A percentile compares a stretch with the other conserved stretches of the same genome.
phyloP scores from a whole-genome alignment of 2,113 vertebrate genomes.

The Caranx melampygus region DNA sequence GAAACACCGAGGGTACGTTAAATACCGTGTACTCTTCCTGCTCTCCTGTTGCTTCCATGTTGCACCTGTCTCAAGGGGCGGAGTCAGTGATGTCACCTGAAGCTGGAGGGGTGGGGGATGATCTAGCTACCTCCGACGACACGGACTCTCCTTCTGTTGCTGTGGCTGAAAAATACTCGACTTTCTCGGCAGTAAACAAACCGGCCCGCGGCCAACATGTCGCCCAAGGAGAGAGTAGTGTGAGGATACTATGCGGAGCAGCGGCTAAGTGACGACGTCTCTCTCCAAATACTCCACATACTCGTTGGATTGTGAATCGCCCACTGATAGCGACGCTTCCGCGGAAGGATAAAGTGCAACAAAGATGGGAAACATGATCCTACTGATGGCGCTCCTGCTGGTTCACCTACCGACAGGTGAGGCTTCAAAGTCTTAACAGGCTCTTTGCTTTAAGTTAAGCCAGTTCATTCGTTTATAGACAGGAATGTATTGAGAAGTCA shows the following conservation, averaged over 20 bases:
- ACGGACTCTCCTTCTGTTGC: not conserved
- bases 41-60: conserved; percentile 6
- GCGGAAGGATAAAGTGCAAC: conserved; percentile 5
- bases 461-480: not conserved
- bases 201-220: not conserved
- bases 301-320: conserved; percentile 27
- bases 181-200: not conserved
- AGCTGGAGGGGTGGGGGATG: conserved; percentile 13
- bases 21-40: not conserved
- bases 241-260: conserved; percentile 11
- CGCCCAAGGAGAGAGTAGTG: not conserved
- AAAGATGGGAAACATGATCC: conserved; percentile 74
- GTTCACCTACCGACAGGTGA: conserved; percentile 78
- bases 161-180: not conserved
- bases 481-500: not conserved
- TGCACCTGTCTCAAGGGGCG: conserved; percentile 78
- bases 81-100: conserved; percentile 70
- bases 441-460: accelerated
- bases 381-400: conserved; percentile 68
- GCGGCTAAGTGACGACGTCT: not conserved
- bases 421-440: not conserved
- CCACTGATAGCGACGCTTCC: not conserved
- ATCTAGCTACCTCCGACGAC: not conserved
- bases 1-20: too few relatives aligned
- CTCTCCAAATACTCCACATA: not conserved